Base-by-base conservation (phyloP, 2,888 invertebrate genomes). In the Cetonia aurata region DNA sequence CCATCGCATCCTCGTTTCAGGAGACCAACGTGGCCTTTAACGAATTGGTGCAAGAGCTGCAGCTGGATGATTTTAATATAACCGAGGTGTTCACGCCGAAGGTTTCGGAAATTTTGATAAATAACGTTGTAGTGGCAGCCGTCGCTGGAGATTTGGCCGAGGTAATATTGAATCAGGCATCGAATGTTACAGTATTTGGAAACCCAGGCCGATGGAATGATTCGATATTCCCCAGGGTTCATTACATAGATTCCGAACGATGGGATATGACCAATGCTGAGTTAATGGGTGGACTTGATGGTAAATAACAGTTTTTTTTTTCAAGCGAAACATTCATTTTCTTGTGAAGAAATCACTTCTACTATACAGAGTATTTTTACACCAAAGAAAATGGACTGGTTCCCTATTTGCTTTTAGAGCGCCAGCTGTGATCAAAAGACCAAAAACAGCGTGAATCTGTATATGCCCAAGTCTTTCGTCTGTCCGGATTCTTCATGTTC, bases 241-340 rank as follows among this genome's bases (percentile, higher is more conserved):
- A 87, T 76, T 90, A 90, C 79, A 79, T 91, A 48, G 81, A 86
- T 19, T 85, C 87, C 6, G 83, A 83, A 69, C 83, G 85, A 2
- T 91, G 90, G 87, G 90, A 92, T 75, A 86, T 90, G 75, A 92
- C 91, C 6, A 89, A 90, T 77, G 88, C 91, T 19, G 91, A 92
- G 82, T 87, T 92, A 67, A 80, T 92, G 44, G 91, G 89, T 44
- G 91, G 90, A 41, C 86, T 92, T 56, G 92, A 92, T 80, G 92
- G 92, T 89, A 84, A 77, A 78, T 68, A n/a, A 17, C 15, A 15
- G 8, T 53, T 19, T 3, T 12, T 53, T 19, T 19, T 1, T 15
- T 10, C 13, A n/a, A n/a, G n/a, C n/a, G n/a, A n/a, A n/a, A n/a
- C n/a, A n/a, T n/a, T n/a, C n/a, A n/a, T n/a, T n/a, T n/a, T n/a